Percentiles rank a stretch among this genome's conserved stretches.
Conservation (phyloP, 2,113 vertebrate species). For the Climacteris rufus region DNA sequence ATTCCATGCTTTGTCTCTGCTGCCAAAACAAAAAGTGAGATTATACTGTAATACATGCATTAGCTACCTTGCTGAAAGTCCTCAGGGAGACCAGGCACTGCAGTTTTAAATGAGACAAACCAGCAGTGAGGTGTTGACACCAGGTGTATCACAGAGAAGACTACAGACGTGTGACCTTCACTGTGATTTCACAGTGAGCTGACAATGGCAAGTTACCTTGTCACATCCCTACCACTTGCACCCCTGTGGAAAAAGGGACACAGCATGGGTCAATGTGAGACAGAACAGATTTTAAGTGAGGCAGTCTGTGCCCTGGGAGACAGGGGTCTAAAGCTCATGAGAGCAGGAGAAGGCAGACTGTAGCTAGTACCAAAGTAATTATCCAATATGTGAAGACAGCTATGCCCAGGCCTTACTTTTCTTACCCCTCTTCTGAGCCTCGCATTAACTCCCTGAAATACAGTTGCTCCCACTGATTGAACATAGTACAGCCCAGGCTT, state of each 20-base stretch:
- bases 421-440: background rate
- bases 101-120: constrained; percentile 1
- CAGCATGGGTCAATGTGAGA: background rate
- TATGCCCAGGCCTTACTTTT: background rate
- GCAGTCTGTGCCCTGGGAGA: background rate
- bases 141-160: background rate
- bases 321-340: accelerated
- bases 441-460: background rate
- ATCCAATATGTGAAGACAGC: background rate
- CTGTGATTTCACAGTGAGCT: background rate
- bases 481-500: background rate
- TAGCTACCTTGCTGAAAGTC: background rate
- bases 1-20: background rate
- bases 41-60: background rate
- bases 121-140: background rate
- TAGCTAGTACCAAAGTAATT: background rate
- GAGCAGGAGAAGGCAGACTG: background rate
- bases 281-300: background rate
- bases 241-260: background rate
- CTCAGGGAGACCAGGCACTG: background rate
- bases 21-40: background rate
- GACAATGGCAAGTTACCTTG: background rate
- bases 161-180: background rate
- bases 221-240: background rate
- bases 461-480: background rate